phyloP scores from a whole-genome alignment of 2,888 invertebrate species.

The Leptopterna dolabrata region DNA sequence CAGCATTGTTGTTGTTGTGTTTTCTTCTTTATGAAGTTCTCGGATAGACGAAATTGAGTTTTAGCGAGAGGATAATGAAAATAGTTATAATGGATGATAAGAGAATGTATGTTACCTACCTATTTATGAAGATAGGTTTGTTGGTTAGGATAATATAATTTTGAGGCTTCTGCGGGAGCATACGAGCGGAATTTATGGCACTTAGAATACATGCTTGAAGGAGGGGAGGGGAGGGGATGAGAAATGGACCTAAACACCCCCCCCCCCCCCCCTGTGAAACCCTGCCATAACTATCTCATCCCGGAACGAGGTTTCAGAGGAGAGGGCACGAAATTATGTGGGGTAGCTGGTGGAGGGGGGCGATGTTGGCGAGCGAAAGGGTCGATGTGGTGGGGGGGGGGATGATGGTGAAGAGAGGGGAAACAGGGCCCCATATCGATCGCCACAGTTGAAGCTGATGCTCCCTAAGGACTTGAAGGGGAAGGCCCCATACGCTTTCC shows the following conservation, averaged over 20 bases:
- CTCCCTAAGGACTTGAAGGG: not conserved
- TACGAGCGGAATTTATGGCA: not conserved
- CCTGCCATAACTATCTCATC: not conserved
- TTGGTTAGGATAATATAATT: no score
- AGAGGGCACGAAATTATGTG: not conserved
- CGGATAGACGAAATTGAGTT: no score
- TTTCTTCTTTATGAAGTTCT: no score
- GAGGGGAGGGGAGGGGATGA: not conserved
- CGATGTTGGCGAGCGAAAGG: not conserved
- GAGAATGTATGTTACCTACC: no score
- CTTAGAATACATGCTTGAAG: not conserved
- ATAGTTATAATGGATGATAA: no score
- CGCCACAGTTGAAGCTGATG: not conserved
- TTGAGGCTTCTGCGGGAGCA: not conserved
- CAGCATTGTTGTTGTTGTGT: no score
- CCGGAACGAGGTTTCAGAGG: not conserved
- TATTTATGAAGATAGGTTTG: no score
- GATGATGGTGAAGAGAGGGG: not conserved
- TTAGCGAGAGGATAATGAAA: no score
- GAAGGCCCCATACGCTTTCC: not conserved
- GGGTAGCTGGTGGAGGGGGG: not conserved
- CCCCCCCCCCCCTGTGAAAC: no score
- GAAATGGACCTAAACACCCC: not conserved
- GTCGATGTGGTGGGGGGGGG: not conserved
- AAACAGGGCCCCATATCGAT: slow-evolving; percentile 24